A percentile compares a stretch with the other conserved stretches of the same genome.
Conservation (phyloP, 1,140 invertebrate species). For the Drosophila mojavensis region DNA sequence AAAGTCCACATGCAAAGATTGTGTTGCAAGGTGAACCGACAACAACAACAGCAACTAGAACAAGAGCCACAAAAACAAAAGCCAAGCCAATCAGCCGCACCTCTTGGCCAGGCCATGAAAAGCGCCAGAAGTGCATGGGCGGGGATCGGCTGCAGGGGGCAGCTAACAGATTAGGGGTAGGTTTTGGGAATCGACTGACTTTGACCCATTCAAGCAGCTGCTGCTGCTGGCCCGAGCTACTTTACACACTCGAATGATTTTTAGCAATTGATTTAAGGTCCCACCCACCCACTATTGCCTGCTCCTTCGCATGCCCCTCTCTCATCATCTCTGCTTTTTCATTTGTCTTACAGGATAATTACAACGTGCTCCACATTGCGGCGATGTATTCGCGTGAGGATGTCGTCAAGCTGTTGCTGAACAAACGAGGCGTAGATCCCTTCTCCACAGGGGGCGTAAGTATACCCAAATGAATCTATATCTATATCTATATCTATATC, state of each 20-base stretch:
- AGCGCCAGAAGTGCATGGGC: slow-evolving; percentile 23
- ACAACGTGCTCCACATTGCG: slow-evolving; percentile 96
- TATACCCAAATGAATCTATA: slow-evolving; percentile 57
- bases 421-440: slow-evolving; percentile 95
- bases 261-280: slow-evolving; percentile 65
- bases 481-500: slow-evolving; percentile 1
- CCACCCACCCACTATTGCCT: slow-evolving; percentile 25
- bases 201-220: slow-evolving; percentile 69
- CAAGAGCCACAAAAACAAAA: neutral
- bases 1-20: slow-evolving; percentile 79
- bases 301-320: slow-evolving; percentile 9
- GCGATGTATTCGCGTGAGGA: slow-evolving; percentile 97
- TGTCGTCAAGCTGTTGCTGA: slow-evolving; percentile 94
- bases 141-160: neutral
- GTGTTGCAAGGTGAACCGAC: slow-evolving; percentile 17
- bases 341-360: slow-evolving; percentile 91
- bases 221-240: slow-evolving; percentile 33
- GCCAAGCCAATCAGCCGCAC: slow-evolving; percentile 66
- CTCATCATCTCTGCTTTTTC: slow-evolving; percentile 9
- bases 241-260: slow-evolving; percentile 56
- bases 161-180: neutral
- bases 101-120: slow-evolving; percentile 51
- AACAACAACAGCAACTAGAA: neutral
- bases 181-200: slow-evolving; percentile 39
- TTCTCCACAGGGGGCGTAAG: slow-evolving; percentile 96